These are phyloP conservation scores for Drosophila cracens DNA, from an alignment of 2,888 invertebrate species.

Conservation along the genomic window DNA sequence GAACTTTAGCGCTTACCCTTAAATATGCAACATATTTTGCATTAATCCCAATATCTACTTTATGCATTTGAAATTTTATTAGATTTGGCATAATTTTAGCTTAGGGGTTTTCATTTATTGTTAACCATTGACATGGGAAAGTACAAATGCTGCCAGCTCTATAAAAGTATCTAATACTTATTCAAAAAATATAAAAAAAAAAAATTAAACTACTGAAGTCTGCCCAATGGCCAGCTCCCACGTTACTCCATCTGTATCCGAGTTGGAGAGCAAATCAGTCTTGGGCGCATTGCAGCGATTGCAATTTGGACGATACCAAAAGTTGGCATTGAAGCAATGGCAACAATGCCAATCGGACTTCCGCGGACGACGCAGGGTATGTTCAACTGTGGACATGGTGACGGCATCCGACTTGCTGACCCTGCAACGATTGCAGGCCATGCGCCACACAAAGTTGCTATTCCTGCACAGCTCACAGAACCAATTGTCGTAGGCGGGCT, in stretches of 20 bases:
- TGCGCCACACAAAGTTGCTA: slow-evolving; percentile 73
- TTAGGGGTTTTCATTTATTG: slow-evolving; percentile 36
- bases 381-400: neutral
- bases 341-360: slow-evolving; percentile 59
- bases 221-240: slow-evolving; percentile 59
- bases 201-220: slow-evolving; percentile 26
- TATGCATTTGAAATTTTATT: neutral
- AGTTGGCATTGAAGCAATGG: slow-evolving; percentile 60
- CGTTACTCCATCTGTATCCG: slow-evolving; percentile 46
- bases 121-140: slow-evolving; percentile 8
- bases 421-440: slow-evolving; percentile 61
- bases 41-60: neutral
- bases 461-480: slow-evolving; percentile 58
- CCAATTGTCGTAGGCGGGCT: slow-evolving; percentile 69
- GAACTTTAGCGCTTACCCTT: neutral
- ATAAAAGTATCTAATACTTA: slow-evolving; percentile 12
- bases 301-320: slow-evolving; percentile 66
- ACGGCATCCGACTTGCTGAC: slow-evolving; percentile 34
- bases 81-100: neutral
- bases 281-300: slow-evolving; percentile 62
- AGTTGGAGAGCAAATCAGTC: slow-evolving; percentile 22
- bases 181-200: slow-evolving; percentile 27
- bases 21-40: neutral
- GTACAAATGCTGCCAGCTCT: slow-evolving; percentile 8
- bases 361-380: slow-evolving; percentile 26